A percentile compares a stretch with the other conserved stretches of the same genome.
Evolutionary conservation across 1,140 invertebrate species (phyloP).

Genomic region (Eciton burchellii): DNA sequence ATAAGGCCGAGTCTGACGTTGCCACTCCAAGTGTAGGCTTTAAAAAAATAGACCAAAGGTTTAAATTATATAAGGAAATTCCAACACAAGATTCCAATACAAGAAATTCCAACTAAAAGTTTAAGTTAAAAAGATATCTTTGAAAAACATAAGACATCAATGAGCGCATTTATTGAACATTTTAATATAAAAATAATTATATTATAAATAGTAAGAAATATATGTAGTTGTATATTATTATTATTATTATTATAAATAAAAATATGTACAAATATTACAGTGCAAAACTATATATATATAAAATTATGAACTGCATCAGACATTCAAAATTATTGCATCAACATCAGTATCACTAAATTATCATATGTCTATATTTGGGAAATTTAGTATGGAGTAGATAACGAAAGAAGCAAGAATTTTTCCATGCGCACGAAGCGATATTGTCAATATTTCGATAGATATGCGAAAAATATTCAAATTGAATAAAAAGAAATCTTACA

Average conservation of each 20-base stretch:
- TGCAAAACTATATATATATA: too few species aligned
- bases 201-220: background rate
- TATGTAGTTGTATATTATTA: background rate
- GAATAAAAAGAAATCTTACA: background rate
- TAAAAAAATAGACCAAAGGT: slow-evolving; percentile 28
- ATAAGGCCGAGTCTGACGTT: slow-evolving; percentile 92
- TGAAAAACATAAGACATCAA: background rate
- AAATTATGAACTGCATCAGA: slow-evolving; percentile 6
- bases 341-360: background rate
- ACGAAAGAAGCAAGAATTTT: slow-evolving; percentile 9
- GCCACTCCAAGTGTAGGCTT: slow-evolving; percentile 96
- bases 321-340: slow-evolving; percentile 21
- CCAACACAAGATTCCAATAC: background rate
- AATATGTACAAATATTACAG: too few species aligned
- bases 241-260: background rate
- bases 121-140: background rate
- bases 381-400: slow-evolving; percentile 6
- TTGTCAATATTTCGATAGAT: background rate
- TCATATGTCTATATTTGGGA: background rate
- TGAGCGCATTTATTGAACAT: background rate
- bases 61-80: background rate
- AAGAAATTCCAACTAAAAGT: slow-evolving; percentile 2
- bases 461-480: slow-evolving; percentile 10
- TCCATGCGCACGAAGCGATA: background rate
- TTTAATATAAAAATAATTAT: background rate